A percentile compares a stretch with the other conserved stretches of the same genome.
phyloP scores from a whole-genome alignment of 2,797 vertebrate genomes.

The Enteromius trimaculatus region DNA sequence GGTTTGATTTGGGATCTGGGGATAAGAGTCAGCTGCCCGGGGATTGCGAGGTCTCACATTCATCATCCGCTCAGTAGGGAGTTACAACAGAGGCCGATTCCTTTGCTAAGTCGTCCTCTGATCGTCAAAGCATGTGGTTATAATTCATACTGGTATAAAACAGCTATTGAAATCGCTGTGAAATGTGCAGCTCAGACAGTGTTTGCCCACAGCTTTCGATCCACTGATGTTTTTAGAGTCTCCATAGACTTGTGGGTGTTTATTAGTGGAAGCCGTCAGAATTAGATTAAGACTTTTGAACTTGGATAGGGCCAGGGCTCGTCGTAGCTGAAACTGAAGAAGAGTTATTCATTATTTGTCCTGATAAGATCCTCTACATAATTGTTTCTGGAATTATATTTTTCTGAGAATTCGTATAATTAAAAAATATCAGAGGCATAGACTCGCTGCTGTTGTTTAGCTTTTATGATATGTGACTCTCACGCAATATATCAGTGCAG shows the following conservation, averaged over 20 bases:
- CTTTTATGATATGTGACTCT: background rate
- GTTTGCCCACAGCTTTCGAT: background rate
- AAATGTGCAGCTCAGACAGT: conserved; percentile 4
- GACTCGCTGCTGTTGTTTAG: background rate
- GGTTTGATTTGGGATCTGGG: conserved; percentile 25
- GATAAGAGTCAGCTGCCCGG: conserved; percentile 18
- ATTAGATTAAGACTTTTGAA: background rate
- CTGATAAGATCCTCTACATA: background rate
- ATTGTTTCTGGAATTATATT: conserved; percentile 18
- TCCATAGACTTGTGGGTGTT: background rate
- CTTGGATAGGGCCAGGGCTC: background rate
- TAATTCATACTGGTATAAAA: background rate
- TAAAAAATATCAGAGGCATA: background rate
- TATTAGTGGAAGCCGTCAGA: background rate
- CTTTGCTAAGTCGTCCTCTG: background rate
- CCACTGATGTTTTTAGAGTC: background rate
- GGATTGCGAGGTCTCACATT: conserved; percentile 30
- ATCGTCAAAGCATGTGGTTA: conserved; percentile 26
- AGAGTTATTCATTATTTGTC: conserved; percentile 4
- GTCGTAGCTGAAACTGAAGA: background rate
- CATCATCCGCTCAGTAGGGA: conserved; percentile 23
- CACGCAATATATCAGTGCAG: background rate
- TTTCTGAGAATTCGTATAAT: conserved; percentile 4
- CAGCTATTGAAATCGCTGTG: background rate
- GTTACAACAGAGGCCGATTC: background rate